Base-by-base conservation (phyloP, 1,140 invertebrate species). In the Tetragnatha versicolor region DNA sequence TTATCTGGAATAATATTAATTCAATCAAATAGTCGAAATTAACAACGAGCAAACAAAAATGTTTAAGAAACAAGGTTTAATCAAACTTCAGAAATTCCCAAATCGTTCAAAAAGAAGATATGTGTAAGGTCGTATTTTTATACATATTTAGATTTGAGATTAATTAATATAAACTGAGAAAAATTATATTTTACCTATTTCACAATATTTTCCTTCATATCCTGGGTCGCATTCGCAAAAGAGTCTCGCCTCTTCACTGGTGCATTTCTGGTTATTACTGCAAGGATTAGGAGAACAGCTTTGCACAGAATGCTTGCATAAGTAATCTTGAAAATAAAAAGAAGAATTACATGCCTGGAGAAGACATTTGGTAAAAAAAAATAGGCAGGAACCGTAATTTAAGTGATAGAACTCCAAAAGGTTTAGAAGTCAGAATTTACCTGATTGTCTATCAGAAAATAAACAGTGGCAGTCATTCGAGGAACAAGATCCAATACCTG, bases 1-100 rank as follows among this genome's bases (percentile, higher is more conserved):
- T 98, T 93, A 84, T 98, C 96, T 77, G 22, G n/a, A 66, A 39
- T n/a, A 12, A 63, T 27, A 17, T 12, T 17, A 14, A 17, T 10
- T 7, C 25, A 14, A 3, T 22, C 17, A 3, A 39, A 58, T 10
- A 2, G 31, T 58, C 25, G 29, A 58, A 27, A 29, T 27, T 29
- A 58, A 58, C 29, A 14, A 58, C 6, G 31, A 31, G 27, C 22
- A 51, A 51, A n/a, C 22, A 51, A 51, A 51, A n/a, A 51, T 12
- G 14, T 51, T n/a, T 51, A 51, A 22, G 6, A 17, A 0, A 51
- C 6, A 51, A 51, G 0, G 22, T n/a, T 7, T 7, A n/a, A n/a
- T n/a, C 22, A 51, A 22, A n/a, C 49, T n/a, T n/a, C n/a, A n/a
- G n/a, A n/a, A n/a, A n/a, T n/a, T n/a, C n/a, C n/a, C n/a, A 22